Evolutionary conservation across 2,113 vertebrate genomes (phyloP).

Genomic region (Verasper variegatus): DNA sequence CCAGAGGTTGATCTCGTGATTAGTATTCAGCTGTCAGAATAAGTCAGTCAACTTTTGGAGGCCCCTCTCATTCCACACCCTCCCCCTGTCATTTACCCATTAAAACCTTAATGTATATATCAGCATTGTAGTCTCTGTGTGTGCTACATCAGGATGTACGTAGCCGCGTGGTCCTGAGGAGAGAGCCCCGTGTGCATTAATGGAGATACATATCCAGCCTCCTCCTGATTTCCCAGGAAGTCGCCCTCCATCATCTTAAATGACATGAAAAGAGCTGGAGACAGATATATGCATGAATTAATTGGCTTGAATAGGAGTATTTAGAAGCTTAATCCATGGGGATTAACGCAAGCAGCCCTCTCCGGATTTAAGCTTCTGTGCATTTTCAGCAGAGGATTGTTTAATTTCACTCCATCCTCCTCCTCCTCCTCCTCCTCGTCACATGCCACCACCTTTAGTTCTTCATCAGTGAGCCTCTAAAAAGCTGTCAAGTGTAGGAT

Average conservation of each 20-base stretch:
- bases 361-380: slow-evolving; percentile 75
- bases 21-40: slow-evolving; percentile 85
- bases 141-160: slow-evolving; percentile 57
- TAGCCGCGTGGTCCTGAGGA: slow-evolving; percentile 55
- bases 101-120: slow-evolving; percentile 72
- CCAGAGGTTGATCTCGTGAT: slow-evolving; percentile 84
- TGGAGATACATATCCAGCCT: slow-evolving; percentile 66
- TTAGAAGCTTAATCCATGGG: slow-evolving; percentile 82
- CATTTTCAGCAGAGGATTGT: slow-evolving; percentile 75
- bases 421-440: slow-evolving; percentile 58
- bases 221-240: slow-evolving; percentile 78
- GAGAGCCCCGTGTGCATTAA: slow-evolving; percentile 77
- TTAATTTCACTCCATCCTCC: slow-evolving; percentile 71
- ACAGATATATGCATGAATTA: slow-evolving; percentile 84
- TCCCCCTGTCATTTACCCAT: slow-evolving; percentile 58
- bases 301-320: slow-evolving; percentile 84
- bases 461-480: slow-evolving; percentile 71
- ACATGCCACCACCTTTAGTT: slow-evolving; percentile 71
- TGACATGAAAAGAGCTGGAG: slow-evolving; percentile 76
- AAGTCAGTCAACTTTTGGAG: slow-evolving; percentile 80
- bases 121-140: slow-evolving; percentile 40
- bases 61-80: slow-evolving; percentile 58
- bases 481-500: slow-evolving; percentile 76
- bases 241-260: slow-evolving; percentile 76
- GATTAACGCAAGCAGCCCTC: slow-evolving; percentile 78